These are phyloP conservation scores for Loripinus fragilis DNA, from an alignment of 2,888 invertebrate genomes.

Conservation along the genomic window DNA sequence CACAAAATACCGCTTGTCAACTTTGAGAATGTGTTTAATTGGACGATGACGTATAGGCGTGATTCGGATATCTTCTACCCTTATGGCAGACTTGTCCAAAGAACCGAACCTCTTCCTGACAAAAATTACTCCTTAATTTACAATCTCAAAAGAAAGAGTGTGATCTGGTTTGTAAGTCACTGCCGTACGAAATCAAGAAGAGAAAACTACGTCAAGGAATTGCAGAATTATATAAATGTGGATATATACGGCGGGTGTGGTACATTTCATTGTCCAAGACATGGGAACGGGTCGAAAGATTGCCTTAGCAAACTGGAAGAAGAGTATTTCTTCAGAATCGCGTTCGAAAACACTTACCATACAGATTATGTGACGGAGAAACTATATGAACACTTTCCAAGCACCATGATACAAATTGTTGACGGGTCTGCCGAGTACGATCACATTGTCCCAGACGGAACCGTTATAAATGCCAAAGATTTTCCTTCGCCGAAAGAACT, in stretches of 20 bases:
- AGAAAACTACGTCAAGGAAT: conserved; percentile 40
- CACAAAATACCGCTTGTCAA: neutral
- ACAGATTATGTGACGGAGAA: conserved; percentile 51
- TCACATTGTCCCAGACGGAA: neutral
- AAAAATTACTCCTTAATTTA: conserved; percentile 49
- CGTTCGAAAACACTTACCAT: conserved; percentile 68
- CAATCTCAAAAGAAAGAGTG: conserved; percentile 40
- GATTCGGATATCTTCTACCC: conserved; percentile 64
- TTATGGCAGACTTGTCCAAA: conserved; percentile 42
- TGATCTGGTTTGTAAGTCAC: conserved; percentile 57
- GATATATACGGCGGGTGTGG: conserved; percentile 56
- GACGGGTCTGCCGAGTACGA: neutral
- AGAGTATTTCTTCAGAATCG: conserved; percentile 62
- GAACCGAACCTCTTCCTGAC: neutral
- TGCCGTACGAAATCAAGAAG: conserved; percentile 49
- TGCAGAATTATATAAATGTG: conserved; percentile 43
- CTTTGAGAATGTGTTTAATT: conserved; percentile 57
- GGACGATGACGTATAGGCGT: conserved; percentile 63
- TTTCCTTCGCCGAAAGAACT: neutral
- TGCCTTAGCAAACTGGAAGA: conserved; percentile 35
- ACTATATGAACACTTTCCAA: neutral
- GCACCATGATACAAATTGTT: neutral
- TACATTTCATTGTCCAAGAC: neutral
- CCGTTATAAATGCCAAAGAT: neutral
- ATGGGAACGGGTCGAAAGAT: neutral